Evolutionary conservation across 2,888 invertebrate species (phyloP).

Genomic region (Cerceris rybyensis): DNA sequence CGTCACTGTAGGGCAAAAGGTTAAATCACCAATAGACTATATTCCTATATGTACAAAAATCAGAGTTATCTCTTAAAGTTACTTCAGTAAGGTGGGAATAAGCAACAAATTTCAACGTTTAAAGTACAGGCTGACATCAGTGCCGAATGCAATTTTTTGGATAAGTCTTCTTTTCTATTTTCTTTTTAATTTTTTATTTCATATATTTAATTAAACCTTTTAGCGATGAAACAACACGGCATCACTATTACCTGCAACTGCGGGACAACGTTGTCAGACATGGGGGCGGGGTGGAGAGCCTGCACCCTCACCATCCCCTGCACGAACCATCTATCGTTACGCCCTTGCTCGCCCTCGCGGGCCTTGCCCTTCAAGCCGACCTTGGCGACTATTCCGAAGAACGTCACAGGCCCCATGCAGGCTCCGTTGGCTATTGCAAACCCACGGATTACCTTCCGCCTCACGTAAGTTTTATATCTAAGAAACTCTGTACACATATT

Average conservation of each 20-base stretch:
- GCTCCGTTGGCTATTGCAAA: slow-evolving; percentile 86
- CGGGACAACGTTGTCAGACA: slow-evolving; percentile 90
- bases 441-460: slow-evolving; percentile 93
- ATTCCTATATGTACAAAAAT: too few relatives aligned
- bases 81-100: too few relatives aligned
- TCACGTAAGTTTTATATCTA: slow-evolving; percentile 81
- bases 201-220: slow-evolving; percentile 40
- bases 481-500: not conserved
- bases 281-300: slow-evolving; percentile 80
- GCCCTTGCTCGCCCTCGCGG: slow-evolving; percentile 91
- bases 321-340: slow-evolving; percentile 87
- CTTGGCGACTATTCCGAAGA: slow-evolving; percentile 90
- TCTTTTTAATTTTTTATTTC: not conserved
- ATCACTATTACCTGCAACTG: slow-evolving; percentile 97
- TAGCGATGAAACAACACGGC: slow-evolving; percentile 94
- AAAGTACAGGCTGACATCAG: too few relatives aligned
- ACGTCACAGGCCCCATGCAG: slow-evolving; percentile 77
- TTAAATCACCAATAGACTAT: too few relatives aligned
- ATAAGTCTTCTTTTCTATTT: not conserved
- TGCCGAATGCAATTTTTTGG: too few relatives aligned
- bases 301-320: slow-evolving; percentile 80
- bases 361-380: slow-evolving; percentile 96
- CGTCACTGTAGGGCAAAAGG: too few relatives aligned
- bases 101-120: too few relatives aligned
- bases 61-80: too few relatives aligned